These are phyloP conservation scores for Zelostemma sp. DNA, from an alignment of 1,140 invertebrate genomes.

Conservation along the genomic window DNA sequence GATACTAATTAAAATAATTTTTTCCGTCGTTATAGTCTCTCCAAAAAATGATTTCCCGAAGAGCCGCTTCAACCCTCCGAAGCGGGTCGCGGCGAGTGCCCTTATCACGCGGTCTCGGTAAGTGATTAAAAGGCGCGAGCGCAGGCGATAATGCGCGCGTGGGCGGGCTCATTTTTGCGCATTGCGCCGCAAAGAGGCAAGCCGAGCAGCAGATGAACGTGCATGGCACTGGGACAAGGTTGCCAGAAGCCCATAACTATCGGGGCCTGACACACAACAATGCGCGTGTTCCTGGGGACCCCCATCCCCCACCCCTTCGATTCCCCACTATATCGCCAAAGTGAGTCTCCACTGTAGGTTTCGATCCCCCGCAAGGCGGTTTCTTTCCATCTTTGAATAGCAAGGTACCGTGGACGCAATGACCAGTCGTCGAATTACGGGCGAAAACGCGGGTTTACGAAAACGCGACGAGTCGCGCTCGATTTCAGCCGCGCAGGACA, in stretches of 20 bases:
- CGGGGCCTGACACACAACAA: conserved; percentile 34
- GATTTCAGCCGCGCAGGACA: conserved; percentile 1
- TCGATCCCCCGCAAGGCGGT: conserved; percentile 58
- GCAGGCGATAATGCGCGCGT: conserved; percentile 24
- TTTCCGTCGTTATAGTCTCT: too few relatives aligned
- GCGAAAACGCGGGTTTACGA: conserved; percentile 59
- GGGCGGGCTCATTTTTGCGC: conserved; percentile 26
- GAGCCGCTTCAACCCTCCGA: conserved; percentile 1
- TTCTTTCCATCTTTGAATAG: conserved; percentile 65
- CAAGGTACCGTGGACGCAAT: conserved; percentile 57
- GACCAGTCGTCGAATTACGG: conserved; percentile 66
- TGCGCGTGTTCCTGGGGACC: conserved; percentile 53
- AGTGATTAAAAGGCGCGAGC: conserved; percentile 17
- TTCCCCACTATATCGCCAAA: conserved; percentile 42
- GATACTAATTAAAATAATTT: too few relatives aligned
- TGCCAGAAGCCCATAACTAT: conserved; percentile 66
- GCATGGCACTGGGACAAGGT: conserved; percentile 68
- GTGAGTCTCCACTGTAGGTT: conserved; percentile 49
- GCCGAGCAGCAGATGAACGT: conserved; percentile 34
- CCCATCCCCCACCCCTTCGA: conserved; percentile 22
- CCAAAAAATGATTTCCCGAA: too few relatives aligned
- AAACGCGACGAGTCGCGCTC: conserved; percentile 30
- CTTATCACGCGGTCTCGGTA: conserved; percentile 24
- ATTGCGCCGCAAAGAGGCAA: conserved; percentile 33
- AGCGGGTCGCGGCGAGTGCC: neutral